Evolutionary conservation across 2,888 invertebrate species (phyloP), one percentile per base, ranked within the genome.

Genomic region (Melitaea athalia): DNA sequence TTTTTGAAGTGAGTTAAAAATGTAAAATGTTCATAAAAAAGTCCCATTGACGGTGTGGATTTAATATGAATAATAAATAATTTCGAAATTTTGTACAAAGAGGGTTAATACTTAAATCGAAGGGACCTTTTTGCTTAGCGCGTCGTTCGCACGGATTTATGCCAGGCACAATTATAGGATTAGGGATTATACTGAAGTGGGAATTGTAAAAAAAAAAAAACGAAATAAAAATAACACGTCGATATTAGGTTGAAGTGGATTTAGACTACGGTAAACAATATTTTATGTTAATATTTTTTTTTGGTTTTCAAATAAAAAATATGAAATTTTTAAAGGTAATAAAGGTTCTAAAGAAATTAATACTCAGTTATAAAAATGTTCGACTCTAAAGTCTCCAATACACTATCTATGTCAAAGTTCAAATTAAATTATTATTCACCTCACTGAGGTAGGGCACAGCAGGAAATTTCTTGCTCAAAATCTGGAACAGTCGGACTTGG

Each of bases 1-100:
- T 24, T 24, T 24, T 24, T 24, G 24, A 24, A 24, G 24, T 24
- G 1, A 24, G 24, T 24, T 24, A 24, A 24, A 24, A 24, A 24
- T 24, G 24, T 1, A 24, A 24, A 24, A 2, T 24, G 1, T 24
- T 24, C 24, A 24, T 24, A 24, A 38, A 38, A 38, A 38, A 38
- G 8, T 7, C 5, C 38, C 38, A 38, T 38, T 33, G 24, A 49
- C 42, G 57, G 24, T 61, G 42, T 62, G 53, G 43, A 52, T 49
- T 68, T 63, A 66, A 68, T 60, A 52, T 66, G 65, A 71, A 71
- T 66, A 66, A 71, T 71, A 68, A 68, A 71, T 71, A 68, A 71
- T 65, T 49, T 38, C 53, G 45, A 68, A 59, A 65, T 65, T 63
- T 63, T 65, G 10, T 64, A 65, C 64, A 55, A 59, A 70, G 52